Conservation (phyloP, 2,888 invertebrate genomes). For the Drepanosiphum platanoidis region DNA sequence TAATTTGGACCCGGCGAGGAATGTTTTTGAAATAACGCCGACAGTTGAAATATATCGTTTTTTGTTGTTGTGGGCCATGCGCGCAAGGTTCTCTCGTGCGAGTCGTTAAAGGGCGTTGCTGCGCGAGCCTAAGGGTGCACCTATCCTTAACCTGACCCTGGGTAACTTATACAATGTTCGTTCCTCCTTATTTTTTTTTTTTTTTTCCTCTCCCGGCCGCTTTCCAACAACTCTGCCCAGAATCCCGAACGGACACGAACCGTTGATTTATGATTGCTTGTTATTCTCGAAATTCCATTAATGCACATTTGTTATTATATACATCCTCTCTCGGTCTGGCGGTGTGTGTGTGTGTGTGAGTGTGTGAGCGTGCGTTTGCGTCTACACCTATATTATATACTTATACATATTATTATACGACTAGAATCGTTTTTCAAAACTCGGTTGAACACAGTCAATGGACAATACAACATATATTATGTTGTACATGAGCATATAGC, state of each 20-base stretch:
- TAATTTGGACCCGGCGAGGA: slow-evolving; percentile 38
- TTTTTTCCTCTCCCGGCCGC: slow-evolving; percentile 22
- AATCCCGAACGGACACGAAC: slow-evolving; percentile 3
- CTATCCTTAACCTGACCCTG: slow-evolving; percentile 43
- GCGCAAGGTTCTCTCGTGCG: background rate
- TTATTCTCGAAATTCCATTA: slow-evolving; percentile 45
- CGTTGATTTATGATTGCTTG: slow-evolving; percentile 59
- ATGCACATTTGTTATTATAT: slow-evolving; percentile 28
- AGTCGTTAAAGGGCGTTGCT: slow-evolving; percentile 34
- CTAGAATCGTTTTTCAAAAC: slow-evolving; percentile 1
- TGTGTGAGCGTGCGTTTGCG: background rate
- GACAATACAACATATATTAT: slow-evolving; percentile 16
- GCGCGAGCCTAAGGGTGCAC: slow-evolving; percentile 42
- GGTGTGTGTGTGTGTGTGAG: too few relatives aligned
- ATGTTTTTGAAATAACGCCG: slow-evolving; percentile 61
- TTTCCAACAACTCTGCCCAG: slow-evolving; percentile 16
- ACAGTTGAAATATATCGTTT: slow-evolving; percentile 44
- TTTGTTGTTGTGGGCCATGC: slow-evolving; percentile 54
- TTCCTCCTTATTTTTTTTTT: slow-evolving; percentile 28
- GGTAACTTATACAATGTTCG: slow-evolving; percentile 21
- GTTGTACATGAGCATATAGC: background rate
- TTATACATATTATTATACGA: background rate
- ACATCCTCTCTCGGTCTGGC: slow-evolving; percentile 17
- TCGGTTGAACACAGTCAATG: background rate
- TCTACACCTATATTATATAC: background rate